phyloP scores from a whole-genome alignment of 2,888 invertebrate genomes.

The Cerceris rybyensis region DNA sequence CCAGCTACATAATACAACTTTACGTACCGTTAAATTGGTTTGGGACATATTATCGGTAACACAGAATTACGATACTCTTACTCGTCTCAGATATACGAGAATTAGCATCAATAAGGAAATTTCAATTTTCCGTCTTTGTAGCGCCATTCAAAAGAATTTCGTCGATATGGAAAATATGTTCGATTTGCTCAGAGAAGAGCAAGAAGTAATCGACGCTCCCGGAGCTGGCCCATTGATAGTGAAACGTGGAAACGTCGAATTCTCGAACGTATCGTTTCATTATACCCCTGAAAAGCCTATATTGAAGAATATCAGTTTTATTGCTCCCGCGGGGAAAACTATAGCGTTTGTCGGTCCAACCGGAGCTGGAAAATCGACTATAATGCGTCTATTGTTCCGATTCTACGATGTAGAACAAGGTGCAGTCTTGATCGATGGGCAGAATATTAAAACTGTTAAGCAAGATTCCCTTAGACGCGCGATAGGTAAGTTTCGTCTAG shows the following conservation, averaged over 20 bases:
- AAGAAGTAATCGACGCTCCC: slow-evolving; percentile 93
- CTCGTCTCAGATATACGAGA: not conserved
- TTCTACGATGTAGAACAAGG: slow-evolving; percentile 98
- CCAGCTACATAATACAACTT: slow-evolving; percentile 96
- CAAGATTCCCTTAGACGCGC: slow-evolving; percentile 91
- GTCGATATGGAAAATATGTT: slow-evolving; percentile 99
- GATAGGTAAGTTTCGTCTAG: slow-evolving; percentile 85
- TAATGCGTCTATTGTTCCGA: slow-evolving; percentile 96
- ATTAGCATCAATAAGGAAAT: not conserved
- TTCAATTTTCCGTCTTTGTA: slow-evolving; percentile 77
- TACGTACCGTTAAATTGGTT: slow-evolving; percentile 99
- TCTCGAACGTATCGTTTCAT: slow-evolving; percentile 94
- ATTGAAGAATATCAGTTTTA: slow-evolving; percentile 90
- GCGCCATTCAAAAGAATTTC: slow-evolving; percentile 98
- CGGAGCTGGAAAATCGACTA: slow-evolving; percentile 97
- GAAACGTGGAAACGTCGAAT: slow-evolving; percentile 90
- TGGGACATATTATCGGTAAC: slow-evolving; percentile 97
- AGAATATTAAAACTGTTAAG: slow-evolving; percentile 93
- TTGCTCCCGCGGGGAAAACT: slow-evolving; percentile 92
- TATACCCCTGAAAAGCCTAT: slow-evolving; percentile 91
- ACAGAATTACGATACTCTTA: slow-evolving; percentile 2
- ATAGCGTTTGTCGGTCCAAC: slow-evolving; percentile 94
- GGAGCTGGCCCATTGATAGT: slow-evolving; percentile 89
- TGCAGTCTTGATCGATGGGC: slow-evolving; percentile 92
- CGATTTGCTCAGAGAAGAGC: slow-evolving; percentile 93